Evolutionary conservation across 2,797 vertebrate species (phyloP).

Genomic region (Falco peregrinus): DNA sequence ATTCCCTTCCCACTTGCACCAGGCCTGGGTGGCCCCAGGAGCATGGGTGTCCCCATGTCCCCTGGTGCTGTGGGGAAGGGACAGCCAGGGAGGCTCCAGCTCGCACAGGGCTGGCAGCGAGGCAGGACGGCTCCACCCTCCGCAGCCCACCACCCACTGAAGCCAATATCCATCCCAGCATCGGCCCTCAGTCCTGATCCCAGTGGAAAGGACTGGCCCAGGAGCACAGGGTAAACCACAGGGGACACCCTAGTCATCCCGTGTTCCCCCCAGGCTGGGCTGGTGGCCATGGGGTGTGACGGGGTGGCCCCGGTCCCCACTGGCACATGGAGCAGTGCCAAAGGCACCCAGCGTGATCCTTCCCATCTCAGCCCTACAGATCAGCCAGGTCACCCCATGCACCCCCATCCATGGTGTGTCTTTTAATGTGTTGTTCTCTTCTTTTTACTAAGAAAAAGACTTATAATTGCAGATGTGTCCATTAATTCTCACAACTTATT

Average conservation of each 20-base stretch:
- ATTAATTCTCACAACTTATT: constrained; percentile 61
- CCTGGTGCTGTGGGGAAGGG: not conserved
- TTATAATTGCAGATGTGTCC: constrained; percentile 27
- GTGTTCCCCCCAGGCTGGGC: not conserved
- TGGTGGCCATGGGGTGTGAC: not conserved
- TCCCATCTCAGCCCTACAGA: not conserved
- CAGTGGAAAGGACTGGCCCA: too few relatives aligned
- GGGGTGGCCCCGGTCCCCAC: accelerated
- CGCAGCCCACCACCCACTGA: not conserved
- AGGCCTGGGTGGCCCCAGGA: too few relatives aligned
- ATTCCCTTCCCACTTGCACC: too few relatives aligned
- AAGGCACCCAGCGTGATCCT: accelerated
- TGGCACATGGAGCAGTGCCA: accelerated
- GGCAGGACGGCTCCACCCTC: not conserved
- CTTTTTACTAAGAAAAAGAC: not conserved
- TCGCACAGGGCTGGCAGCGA: accelerated
- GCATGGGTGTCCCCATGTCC: accelerated
- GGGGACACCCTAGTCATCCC: not conserved
- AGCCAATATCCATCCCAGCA: not conserved
- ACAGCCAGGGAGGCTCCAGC: not conserved
- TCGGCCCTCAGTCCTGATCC: accelerated
- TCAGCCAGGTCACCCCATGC: not conserved
- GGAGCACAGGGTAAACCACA: not conserved
- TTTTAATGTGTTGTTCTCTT: not conserved
- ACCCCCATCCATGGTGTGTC: accelerated